These are phyloP conservation scores for Cancer borealis DNA, from an alignment of 2,888 invertebrate genomes.

Conservation along the genomic window DNA sequence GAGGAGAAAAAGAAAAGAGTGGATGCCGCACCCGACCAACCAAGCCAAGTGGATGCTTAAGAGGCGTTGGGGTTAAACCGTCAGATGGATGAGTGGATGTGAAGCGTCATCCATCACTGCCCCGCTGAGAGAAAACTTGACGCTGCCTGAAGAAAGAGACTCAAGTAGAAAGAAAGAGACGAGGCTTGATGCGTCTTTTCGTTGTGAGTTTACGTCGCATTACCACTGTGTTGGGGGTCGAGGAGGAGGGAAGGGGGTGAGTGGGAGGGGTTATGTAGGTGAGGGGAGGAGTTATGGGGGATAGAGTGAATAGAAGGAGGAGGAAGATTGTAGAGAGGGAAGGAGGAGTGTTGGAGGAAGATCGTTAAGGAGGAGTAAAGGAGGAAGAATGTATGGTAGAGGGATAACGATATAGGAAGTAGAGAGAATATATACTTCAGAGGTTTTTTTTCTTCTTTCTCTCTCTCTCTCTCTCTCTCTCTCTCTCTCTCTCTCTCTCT, in stretches of 20 bases:
- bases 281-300: no score
- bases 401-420: no score
- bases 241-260: not conserved
- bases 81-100: not conserved
- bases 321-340: no score
- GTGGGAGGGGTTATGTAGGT: no score
- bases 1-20: not conserved
- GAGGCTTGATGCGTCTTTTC: not conserved
- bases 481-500: constrained; percentile 2
- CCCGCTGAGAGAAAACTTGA: not conserved
- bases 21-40: not conserved
- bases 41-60: not conserved
- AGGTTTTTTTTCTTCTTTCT: not conserved
- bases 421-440: no score
- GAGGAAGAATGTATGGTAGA: no score
- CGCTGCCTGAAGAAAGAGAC: not conserved
- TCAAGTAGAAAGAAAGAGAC: not conserved
- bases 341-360: no score
- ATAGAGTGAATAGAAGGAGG: no score
- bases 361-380: no score
- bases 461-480: constrained; percentile 20
- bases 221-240: no score
- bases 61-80: not conserved
- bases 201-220: not conserved
- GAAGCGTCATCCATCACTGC: not conserved